These are phyloP conservation scores for Ataeniobius toweri DNA, from an alignment of 2,797 vertebrate species.

Conservation along the genomic window DNA sequence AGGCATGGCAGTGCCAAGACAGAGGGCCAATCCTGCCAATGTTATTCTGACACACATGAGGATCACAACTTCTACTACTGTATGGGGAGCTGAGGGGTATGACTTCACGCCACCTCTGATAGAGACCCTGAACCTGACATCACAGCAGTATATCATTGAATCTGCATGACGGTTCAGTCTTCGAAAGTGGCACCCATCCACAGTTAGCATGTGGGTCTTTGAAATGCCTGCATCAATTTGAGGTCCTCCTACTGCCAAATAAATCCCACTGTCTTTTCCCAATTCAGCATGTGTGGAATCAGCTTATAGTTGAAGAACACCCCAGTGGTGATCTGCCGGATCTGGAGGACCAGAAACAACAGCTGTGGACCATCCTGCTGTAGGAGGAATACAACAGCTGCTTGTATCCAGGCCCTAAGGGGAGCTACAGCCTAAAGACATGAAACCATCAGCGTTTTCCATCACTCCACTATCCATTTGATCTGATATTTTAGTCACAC, in stretches of 20 bases:
- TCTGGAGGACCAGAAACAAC: not conserved
- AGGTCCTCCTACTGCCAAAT: not conserved
- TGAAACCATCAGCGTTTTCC: conserved; percentile 5
- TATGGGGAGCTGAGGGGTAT: too few species aligned
- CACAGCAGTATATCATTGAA: too few species aligned
- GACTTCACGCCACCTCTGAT: too few species aligned
- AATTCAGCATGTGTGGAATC: not conserved
- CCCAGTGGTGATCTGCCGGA: not conserved
- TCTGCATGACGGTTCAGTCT: too few species aligned
- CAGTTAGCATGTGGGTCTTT: conserved; percentile 1
- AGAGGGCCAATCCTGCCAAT: too few species aligned
- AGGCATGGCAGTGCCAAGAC: not conserved
- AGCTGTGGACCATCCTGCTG: not conserved
- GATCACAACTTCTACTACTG: too few species aligned
- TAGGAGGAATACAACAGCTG: conserved; percentile 7
- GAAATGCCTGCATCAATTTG: not conserved
- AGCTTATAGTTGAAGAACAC: not conserved
- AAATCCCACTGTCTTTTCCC: not conserved
- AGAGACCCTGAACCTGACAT: too few species aligned
- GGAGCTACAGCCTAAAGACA: not conserved
- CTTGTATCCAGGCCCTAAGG: conserved; percentile 6
- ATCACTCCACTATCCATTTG: not conserved
- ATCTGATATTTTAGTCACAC: not conserved
- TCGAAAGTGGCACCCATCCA: not conserved
- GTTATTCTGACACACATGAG: too few species aligned